phyloP scores from a whole-genome alignment of 2,113 vertebrate genomes.

The Chlamydotis undulata region DNA sequence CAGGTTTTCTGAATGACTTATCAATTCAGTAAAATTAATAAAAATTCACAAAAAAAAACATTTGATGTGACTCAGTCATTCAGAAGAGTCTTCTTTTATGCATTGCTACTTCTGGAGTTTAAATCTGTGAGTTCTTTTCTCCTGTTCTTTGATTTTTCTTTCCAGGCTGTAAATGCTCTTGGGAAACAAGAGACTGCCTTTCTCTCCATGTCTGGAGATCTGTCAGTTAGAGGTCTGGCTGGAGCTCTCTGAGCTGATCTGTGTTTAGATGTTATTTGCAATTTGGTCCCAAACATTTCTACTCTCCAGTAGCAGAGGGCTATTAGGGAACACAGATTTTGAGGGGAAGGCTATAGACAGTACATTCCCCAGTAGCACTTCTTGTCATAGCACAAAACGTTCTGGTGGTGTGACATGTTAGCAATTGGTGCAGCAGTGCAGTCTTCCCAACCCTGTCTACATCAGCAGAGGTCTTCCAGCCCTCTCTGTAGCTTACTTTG shows the following conservation, averaged over 20 bases:
- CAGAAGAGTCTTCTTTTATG: background rate
- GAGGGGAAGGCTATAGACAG: background rate
- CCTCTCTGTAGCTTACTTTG: background rate
- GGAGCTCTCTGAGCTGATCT: background rate
- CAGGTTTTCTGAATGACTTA: background rate
- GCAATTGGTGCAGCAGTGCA: background rate
- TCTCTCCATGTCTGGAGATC: background rate
- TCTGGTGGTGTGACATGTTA: background rate
- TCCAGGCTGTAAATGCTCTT: background rate
- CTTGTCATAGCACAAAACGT: background rate
- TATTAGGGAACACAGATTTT: background rate
- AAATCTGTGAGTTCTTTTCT: background rate
- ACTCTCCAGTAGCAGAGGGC: background rate
- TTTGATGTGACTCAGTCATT: background rate
- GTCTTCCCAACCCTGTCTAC: background rate
- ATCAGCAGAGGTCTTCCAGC: background rate
- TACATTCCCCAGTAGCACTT: accelerated
- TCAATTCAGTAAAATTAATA: background rate
- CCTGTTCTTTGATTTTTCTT: background rate
- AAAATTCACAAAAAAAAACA: background rate
- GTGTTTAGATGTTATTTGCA: background rate
- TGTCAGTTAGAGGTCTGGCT: background rate
- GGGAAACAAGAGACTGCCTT: background rate
- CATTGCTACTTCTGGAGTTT: background rate
- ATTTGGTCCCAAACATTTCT: background rate